These are phyloP conservation scores for Drosophila kuntzei DNA, from an alignment of 2,888 invertebrate genomes.

Conservation along the genomic window DNA sequence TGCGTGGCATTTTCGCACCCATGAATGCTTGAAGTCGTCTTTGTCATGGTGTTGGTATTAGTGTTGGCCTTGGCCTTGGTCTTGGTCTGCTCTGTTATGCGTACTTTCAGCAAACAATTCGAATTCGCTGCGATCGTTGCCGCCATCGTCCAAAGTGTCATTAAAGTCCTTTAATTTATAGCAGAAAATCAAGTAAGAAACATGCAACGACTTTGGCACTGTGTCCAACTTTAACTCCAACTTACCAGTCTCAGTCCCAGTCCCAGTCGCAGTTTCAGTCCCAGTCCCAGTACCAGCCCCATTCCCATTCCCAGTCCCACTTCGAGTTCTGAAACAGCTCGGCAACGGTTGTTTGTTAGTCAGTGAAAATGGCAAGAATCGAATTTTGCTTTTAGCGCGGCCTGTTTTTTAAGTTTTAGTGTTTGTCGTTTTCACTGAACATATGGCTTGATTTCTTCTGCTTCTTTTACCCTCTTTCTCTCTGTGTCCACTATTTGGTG, in stretches of 20 bases:
- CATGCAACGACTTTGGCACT: conserved; percentile 78
- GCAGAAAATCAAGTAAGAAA: conserved; percentile 81
- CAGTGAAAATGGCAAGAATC: conserved; percentile 77
- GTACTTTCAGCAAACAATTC: conserved; percentile 66
- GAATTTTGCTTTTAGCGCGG: conserved; percentile 81
- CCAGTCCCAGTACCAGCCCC: conserved; percentile 16
- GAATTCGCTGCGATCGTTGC: conserved; percentile 71
- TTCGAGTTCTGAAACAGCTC: conserved; percentile 32
- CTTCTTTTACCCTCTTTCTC: neutral
- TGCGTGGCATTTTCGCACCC: conserved; percentile 80
- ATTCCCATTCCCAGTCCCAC: conserved; percentile 20
- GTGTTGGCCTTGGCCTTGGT: conserved; percentile 7
- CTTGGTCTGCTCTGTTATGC: conserved; percentile 58
- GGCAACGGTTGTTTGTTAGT: conserved; percentile 79
- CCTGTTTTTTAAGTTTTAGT: conserved; percentile 77
- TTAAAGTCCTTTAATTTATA: conserved; percentile 81
- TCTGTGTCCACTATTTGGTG: neutral
- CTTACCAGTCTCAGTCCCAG: conserved; percentile 24
- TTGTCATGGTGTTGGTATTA: conserved; percentile 13
- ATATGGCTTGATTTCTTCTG: conserved; percentile 69
- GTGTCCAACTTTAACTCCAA: conserved; percentile 41
- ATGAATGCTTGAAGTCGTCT: conserved; percentile 51
- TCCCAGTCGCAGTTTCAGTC: conserved; percentile 8
- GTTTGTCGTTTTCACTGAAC: conserved; percentile 74
- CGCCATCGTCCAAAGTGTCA: conserved; percentile 79